Base-by-base conservation (phyloP, 2,113 vertebrate species). In the Chloroceryle aenea region DNA sequence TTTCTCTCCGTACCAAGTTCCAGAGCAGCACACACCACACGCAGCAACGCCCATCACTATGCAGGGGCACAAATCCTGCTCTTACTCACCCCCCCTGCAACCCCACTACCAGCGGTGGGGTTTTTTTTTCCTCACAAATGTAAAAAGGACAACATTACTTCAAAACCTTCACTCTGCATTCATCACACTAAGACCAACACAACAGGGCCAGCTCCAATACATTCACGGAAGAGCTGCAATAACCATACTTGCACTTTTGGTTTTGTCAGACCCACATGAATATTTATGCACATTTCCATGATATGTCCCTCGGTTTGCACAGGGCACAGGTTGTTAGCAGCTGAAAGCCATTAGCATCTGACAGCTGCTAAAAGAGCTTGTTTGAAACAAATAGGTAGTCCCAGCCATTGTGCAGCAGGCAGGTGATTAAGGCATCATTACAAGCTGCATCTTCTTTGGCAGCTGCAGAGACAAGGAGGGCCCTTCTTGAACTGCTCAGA, bases 241-340 rank as follows among this genome's bases (percentile, higher is more conserved):
- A 67, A 81, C 92, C 64, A 7, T 20, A 3, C 79, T 53, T 2
- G 18, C 74, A 26, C 72, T 96, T 67, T 38, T 7, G 75, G 75
- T 61, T 94, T 84, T 84, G 85, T 86, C 20, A 23, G 85, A 22
- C 38, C 66, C 47, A 14, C 82, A 95, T 95, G 92, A 96, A 95
- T 96, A 96, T 97, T 95, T 56, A 93, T 71, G 42, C 5, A 3
- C 78, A 6, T 62, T 93, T 47, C 90, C 83, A 63, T 0, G 43
- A 4, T 3, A 5, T 6, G 71, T 45, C 27, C 78, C 36, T 56
- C 2, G 29, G 55, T 88, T 84, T 81, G 90, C 93, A 84, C 6
- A 58, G 91, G 89, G 55, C 82, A 93, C 96, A 95, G 93, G 92
- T 93, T 95, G 93, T 43, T 82, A 63, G 95, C 90, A 88, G 95